These are phyloP conservation scores for Odontophorus gujanensis DNA, from an alignment of 2,113 vertebrate species.

Conservation along the genomic window DNA sequence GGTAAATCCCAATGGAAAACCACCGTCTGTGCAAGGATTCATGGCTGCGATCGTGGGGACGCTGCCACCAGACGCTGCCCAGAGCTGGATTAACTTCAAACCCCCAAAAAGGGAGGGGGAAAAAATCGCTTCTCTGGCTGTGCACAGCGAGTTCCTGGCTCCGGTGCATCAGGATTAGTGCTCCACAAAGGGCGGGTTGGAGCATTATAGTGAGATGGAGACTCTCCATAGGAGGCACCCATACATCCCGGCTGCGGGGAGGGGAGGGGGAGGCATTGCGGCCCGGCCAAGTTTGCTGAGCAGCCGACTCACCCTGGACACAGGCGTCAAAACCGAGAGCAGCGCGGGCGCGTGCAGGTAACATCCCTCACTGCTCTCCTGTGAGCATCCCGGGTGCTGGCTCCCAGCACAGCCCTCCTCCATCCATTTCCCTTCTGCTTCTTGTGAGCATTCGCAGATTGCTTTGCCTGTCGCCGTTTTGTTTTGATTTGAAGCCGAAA, in stretches of 20 bases:
- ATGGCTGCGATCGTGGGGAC: neutral
- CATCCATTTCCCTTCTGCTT: neutral
- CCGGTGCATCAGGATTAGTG: constrained; percentile 48
- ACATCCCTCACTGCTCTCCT: neutral
- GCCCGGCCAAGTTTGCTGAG: neutral
- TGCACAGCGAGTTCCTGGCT: constrained; percentile 28
- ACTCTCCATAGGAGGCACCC: constrained; percentile 60
- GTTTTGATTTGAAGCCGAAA: neutral
- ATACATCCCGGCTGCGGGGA: neutral
- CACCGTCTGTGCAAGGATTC: fast-evolving
- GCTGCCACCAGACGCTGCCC: neutral
- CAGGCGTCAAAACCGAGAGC: neutral
- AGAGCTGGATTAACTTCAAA: constrained; percentile 53
- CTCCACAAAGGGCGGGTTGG: constrained; percentile 53
- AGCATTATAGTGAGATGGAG: constrained; percentile 49
- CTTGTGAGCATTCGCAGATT: neutral
- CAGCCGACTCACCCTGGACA: neutral
- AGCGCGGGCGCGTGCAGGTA: neutral
- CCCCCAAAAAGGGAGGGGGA: neutral
- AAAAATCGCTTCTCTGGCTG: neutral
- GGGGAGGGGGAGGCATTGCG: neutral
- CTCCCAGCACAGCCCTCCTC: too few species aligned
- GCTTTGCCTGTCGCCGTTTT: neutral
- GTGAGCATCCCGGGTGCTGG: neutral
- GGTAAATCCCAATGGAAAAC: neutral